A percentile compares a stretch with the other conserved stretches of the same genome.
phyloP scores from a whole-genome alignment of 2,113 vertebrate genomes.

The Mixornis gularis region DNA sequence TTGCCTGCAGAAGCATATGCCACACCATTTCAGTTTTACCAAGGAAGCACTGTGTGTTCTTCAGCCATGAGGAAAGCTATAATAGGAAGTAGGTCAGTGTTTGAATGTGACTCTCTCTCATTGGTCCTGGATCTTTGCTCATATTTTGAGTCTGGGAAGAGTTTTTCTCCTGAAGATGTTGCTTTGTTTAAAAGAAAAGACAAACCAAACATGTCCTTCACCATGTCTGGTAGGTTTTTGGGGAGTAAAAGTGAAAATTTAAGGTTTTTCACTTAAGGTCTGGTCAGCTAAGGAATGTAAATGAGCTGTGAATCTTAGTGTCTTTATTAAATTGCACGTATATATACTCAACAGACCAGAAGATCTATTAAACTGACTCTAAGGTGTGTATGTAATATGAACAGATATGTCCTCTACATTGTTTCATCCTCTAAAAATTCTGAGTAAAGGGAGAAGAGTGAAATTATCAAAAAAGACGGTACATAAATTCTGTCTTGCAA shows the following conservation, averaged over 20 bases:
- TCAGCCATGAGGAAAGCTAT: conserved; percentile 18
- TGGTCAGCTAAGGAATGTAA: neutral
- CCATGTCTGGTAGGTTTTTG: neutral
- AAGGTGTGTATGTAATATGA: neutral
- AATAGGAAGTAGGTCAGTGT: conserved; percentile 52
- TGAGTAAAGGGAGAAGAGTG: neutral
- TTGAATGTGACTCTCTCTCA: neutral
- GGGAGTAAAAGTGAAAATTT: neutral
- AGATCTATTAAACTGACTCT: neutral
- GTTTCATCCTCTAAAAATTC: neutral
- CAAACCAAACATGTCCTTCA: neutral
- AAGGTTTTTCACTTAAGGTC: neutral
- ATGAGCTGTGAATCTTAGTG: neutral
- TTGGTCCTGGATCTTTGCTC: conserved; percentile 31
- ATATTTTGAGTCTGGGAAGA: neutral
- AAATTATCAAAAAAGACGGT: neutral
- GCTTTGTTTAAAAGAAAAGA: conserved; percentile 11
- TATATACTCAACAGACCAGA: neutral
- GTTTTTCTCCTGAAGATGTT: neutral
- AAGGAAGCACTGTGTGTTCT: conserved; percentile 6
- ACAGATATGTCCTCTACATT: neutral
- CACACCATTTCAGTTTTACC: conserved; percentile 22
- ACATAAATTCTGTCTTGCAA: neutral
- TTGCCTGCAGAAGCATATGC: conserved; percentile 44
- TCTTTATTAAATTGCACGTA: neutral